A percentile compares a stretch with the other conserved stretches of the same genome.
phyloP scores from a whole-genome alignment of 2,888 invertebrate genomes.

The Acanthosoma haemorrhoidale region DNA sequence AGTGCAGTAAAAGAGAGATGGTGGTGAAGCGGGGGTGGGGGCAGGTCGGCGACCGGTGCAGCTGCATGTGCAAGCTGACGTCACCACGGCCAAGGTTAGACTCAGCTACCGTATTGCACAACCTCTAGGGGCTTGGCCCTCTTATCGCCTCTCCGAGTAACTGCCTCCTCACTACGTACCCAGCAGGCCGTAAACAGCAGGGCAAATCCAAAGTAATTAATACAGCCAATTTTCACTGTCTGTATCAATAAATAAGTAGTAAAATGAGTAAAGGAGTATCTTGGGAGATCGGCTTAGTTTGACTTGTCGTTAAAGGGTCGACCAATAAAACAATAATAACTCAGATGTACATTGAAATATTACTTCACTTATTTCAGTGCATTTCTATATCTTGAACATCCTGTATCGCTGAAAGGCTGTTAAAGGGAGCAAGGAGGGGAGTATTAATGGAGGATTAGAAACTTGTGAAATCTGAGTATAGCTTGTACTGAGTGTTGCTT shows the following conservation, averaged over 20 bases:
- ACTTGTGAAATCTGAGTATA: too few relatives aligned
- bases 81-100: background rate
- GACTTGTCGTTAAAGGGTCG: background rate
- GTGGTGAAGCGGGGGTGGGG: background rate
- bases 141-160: too few relatives aligned
- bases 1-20: background rate
- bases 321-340: background rate
- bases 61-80: background rate
- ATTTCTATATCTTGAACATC: too few relatives aligned
- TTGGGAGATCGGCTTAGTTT: background rate
- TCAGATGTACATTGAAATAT: too few relatives aligned
- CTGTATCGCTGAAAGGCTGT: too few relatives aligned
- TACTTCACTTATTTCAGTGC: too few relatives aligned
- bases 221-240: background rate
- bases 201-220: too few relatives aligned
- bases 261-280: background rate
- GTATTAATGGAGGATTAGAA: too few relatives aligned
- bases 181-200: too few relatives aligned
- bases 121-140: background rate
- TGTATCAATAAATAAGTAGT: background rate
- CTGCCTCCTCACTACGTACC: background rate
- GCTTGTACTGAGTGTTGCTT: too few relatives aligned
- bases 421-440: too few relatives aligned
- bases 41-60: slow-evolving; percentile 10
- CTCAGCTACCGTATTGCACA: slow-evolving; percentile 8